Evolutionary conservation across 2,797 vertebrate species (phyloP).

Genomic region (Paedocypris micromegethes): DNA sequence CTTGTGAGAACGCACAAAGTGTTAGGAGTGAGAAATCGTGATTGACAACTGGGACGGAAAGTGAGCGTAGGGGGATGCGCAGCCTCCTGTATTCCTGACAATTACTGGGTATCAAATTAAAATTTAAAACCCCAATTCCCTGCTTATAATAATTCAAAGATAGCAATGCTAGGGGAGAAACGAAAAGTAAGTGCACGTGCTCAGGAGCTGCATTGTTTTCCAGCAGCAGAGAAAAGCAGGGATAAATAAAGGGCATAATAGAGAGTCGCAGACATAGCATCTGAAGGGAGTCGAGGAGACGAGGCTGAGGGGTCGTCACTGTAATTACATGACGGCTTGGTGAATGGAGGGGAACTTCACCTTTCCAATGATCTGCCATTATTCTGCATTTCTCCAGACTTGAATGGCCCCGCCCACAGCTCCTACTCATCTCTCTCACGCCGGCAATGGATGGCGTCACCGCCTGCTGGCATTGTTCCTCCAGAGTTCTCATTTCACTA

Average conservation of each 20-base stretch:
- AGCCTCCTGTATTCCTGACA: no score
- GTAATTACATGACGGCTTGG: constrained; percentile 45
- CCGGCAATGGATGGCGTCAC: constrained; percentile 29
- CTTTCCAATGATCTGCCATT: constrained; percentile 50
- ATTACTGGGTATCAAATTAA: no score
- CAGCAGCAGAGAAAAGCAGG: constrained; percentile 1
- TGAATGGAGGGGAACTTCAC: constrained; percentile 36
- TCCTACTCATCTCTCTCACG: constrained; percentile 28
- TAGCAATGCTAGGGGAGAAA: neutral
- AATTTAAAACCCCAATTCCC: no score
- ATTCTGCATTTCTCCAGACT: constrained; percentile 40
- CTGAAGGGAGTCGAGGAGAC: constrained; percentile 26
- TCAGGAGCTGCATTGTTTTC: constrained; percentile 26
- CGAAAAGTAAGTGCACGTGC: no score
- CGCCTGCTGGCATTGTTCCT: constrained; percentile 21
- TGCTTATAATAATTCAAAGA: neutral
- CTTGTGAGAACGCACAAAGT: no score
- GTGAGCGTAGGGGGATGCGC: no score
- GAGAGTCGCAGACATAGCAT: constrained; percentile 26
- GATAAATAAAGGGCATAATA: constrained; percentile 38
- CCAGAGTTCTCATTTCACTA: constrained; percentile 4
- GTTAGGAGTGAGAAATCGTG: no score
- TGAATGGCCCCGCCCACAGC: constrained; percentile 34
- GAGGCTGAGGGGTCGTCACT: constrained; percentile 30
- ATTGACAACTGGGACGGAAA: no score